These are phyloP conservation scores for Taeniopygia guttata DNA, from an alignment of 2,797 vertebrate species.

Conservation along the genomic window DNA sequence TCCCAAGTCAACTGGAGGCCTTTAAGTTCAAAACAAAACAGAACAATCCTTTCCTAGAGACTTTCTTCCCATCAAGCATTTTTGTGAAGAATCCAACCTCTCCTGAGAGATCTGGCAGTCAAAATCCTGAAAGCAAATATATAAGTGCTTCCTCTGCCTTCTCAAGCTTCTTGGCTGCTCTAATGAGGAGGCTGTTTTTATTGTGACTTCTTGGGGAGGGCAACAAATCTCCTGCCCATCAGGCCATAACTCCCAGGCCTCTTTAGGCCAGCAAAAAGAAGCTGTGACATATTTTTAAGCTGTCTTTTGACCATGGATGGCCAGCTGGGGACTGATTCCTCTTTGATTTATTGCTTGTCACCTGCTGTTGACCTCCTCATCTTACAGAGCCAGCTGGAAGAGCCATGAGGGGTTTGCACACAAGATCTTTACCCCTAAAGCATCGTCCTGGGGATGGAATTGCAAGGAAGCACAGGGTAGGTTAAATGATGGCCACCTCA, in stretches of 20 bases:
- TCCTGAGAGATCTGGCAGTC: constrained; percentile 40
- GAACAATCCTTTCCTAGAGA: constrained; percentile 35
- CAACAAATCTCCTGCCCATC: background rate
- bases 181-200: background rate
- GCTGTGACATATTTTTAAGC: background rate
- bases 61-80: constrained; percentile 46
- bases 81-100: constrained; percentile 31
- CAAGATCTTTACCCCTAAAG: background rate
- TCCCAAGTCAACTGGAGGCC: constrained; percentile 32
- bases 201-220: background rate
- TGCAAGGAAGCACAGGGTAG: background rate
- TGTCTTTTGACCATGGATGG: background rate
- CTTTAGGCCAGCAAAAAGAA: background rate
- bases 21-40: constrained; percentile 39
- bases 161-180: background rate
- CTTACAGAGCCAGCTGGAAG: background rate
- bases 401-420: background rate
- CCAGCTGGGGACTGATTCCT: background rate
- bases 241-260: background rate
- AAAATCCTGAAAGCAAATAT: constrained; percentile 4
- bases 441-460: background rate
- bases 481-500: background rate
- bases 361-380: background rate
- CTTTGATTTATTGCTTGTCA: background rate
- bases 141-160: background rate